phyloP scores from a whole-genome alignment of 2,888 invertebrate species.

The Erebia epiphron region DNA sequence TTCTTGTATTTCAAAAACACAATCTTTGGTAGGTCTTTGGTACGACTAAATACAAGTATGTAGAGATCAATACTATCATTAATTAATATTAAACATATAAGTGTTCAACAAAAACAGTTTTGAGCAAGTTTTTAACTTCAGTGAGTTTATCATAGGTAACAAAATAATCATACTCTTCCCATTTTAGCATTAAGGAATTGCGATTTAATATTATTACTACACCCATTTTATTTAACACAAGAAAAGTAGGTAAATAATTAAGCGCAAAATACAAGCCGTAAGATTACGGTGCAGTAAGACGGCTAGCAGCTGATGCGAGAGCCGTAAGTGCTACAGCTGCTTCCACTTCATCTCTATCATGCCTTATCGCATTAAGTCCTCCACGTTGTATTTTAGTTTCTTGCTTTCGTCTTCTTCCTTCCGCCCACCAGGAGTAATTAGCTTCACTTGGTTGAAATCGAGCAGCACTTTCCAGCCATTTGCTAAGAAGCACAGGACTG shows the following conservation, averaged over 20 bases:
- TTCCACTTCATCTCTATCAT: constrained; percentile 88
- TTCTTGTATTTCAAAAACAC: constrained; percentile 49
- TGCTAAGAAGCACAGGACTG: constrained; percentile 85
- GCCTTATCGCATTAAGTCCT: constrained; percentile 61
- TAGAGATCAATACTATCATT: constrained; percentile 66
- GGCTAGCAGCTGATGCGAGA: constrained; percentile 78
- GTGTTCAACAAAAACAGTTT: constrained; percentile 23
- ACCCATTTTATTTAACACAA: not conserved
- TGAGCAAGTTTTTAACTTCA: constrained; percentile 33
- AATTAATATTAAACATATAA: constrained; percentile 45
- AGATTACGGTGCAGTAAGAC: constrained; percentile 58
- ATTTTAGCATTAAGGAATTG: no score
- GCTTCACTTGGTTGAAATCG: constrained; percentile 88
- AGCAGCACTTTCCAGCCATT: constrained; percentile 90
- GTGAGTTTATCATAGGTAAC: not conserved
- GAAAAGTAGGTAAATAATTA: not conserved
- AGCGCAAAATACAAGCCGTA: not conserved
- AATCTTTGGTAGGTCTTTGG: constrained; percentile 67
- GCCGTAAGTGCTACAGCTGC: constrained; percentile 89
- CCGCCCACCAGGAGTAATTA: constrained; percentile 87
- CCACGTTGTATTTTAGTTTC: constrained; percentile 54
- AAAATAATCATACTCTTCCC: no score
- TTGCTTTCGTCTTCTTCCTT: constrained; percentile 61
- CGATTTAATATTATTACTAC: not conserved
- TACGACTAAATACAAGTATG: constrained; percentile 59